These are phyloP conservation scores for Lithophane ornitopus DNA, from an alignment of 2,888 invertebrate genomes.

Conservation along the genomic window DNA sequence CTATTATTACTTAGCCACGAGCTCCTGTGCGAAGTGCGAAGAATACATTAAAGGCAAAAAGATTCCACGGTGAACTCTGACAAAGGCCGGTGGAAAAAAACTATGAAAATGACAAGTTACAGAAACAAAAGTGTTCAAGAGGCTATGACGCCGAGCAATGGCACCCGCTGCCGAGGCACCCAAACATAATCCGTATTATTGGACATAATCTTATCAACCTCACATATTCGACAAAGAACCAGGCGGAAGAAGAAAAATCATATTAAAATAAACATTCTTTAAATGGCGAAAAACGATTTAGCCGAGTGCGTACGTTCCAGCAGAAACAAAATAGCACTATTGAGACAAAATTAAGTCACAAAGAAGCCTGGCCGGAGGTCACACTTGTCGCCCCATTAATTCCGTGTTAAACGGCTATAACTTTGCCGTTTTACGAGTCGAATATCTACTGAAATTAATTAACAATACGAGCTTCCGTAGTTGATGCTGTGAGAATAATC, in stretches of 20 bases:
- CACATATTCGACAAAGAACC: conserved; percentile 71
- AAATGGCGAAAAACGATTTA: conserved; percentile 79
- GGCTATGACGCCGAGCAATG: conserved; percentile 47
- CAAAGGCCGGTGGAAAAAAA: neutral
- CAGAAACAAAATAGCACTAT: conserved; percentile 74
- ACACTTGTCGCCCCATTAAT: conserved; percentile 79
- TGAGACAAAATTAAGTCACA: conserved; percentile 78
- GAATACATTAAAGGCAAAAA: neutral
- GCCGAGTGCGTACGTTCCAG: conserved; percentile 70
- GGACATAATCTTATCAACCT: conserved; percentile 73
- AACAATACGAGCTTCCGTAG: conserved; percentile 76
- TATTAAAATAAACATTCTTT: conserved; percentile 76
- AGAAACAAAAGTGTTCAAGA: conserved; percentile 37
- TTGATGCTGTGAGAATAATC: conserved; percentile 69
- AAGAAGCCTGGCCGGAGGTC: conserved; percentile 78
- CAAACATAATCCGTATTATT: conserved; percentile 60
- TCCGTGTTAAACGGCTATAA: conserved; percentile 80
- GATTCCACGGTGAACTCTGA: neutral
- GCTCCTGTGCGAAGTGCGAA: no score
- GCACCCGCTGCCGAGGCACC: conserved; percentile 50
- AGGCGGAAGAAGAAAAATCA: conserved; percentile 75
- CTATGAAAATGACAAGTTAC: conserved; percentile 26
- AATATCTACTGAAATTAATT: conserved; percentile 82
- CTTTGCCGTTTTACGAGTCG: conserved; percentile 81
- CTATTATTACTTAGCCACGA: no score